These are phyloP conservation scores for Sminthopsis crassicaudata DNA, from an alignment of 2,113 vertebrate species.

Conservation along the genomic window DNA sequence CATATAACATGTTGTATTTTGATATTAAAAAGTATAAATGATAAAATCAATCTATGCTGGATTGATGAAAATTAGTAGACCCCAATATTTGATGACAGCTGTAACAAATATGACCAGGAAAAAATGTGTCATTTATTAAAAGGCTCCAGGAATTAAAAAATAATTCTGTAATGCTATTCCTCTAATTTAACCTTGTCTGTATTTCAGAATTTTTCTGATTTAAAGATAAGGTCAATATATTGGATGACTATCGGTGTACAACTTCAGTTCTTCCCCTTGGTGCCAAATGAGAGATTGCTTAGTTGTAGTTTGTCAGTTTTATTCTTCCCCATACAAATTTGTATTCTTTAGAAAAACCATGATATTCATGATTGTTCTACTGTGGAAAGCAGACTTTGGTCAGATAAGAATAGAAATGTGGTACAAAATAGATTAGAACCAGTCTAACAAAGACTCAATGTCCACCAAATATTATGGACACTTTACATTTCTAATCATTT, in stretches of 20 bases:
- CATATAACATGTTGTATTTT: conserved; percentile 10
- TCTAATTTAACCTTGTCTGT: background rate
- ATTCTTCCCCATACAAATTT: background rate
- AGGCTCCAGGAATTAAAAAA: conserved; percentile 34
- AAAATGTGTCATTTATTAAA: conserved; percentile 9
- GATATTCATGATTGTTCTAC: conserved; percentile 25
- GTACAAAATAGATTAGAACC: background rate
- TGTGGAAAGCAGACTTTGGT: conserved; percentile 39
- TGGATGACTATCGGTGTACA: background rate
- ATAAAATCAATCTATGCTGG: conserved; percentile 34
- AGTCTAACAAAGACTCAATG: background rate
- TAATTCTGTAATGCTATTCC: conserved; percentile 24
- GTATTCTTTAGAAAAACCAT: background rate
- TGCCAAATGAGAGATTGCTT: conserved; percentile 18
- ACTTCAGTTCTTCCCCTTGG: background rate
- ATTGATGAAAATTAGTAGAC: background rate
- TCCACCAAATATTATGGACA: background rate
- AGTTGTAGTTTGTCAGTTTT: background rate
- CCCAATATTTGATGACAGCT: background rate
- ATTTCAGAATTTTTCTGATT: background rate
- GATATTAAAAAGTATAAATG: background rate
- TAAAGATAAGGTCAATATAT: conserved; percentile 9
- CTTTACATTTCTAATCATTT: background rate
- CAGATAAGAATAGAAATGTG: background rate
- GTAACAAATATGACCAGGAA: conserved; percentile 40